Percentiles rank a stretch among this genome's conserved stretches.
Conservation (phyloP, 2,797 vertebrate species). For the Scolopax rusticola region DNA sequence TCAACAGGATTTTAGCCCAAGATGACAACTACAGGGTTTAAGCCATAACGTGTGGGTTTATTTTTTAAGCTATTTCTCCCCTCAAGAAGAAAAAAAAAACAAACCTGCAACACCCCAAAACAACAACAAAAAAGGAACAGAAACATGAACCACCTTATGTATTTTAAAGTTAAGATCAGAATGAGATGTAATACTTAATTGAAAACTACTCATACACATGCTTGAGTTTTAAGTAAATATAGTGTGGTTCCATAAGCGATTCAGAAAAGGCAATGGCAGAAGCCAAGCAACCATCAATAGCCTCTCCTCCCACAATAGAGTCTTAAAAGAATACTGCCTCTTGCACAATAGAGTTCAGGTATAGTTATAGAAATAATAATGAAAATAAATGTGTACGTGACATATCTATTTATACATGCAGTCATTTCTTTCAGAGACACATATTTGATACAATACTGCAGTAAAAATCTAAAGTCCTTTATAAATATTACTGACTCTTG, state of each 20-base stretch:
- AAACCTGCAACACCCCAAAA: fast-evolving
- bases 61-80: neutral
- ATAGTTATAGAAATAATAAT: neutral
- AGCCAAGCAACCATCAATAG: neutral
- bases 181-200: neutral
- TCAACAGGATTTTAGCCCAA: neutral
- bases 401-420: conserved; percentile 14
- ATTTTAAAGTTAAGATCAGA: neutral
- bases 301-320: neutral
- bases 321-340: conserved; percentile 26
- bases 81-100: neutral
- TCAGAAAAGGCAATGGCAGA: conserved; percentile 16
- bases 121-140: neutral
- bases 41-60: neutral
- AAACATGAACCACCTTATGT: neutral
- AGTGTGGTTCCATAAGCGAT: neutral
- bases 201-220: neutral
- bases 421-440: neutral
- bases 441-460: neutral
- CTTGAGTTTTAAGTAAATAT: neutral
- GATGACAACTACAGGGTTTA: neutral
- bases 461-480: conserved; percentile 4
- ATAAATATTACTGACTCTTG: neutral
- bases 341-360: neutral
- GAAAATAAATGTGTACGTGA: conserved; percentile 8